Evolutionary conservation across 2,888 invertebrate genomes (phyloP).

Genomic region (Lasiommata megera): DNA sequence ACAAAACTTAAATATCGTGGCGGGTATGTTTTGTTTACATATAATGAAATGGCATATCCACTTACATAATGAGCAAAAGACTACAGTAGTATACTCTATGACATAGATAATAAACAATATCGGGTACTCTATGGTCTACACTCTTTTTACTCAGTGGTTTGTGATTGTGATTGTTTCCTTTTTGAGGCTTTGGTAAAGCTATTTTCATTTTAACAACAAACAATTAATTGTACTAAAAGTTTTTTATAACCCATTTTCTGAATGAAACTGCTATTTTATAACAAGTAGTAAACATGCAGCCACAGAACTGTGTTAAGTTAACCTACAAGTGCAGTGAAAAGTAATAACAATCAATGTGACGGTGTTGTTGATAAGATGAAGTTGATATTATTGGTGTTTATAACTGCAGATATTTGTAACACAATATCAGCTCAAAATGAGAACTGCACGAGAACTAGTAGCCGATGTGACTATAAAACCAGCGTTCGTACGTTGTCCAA

Average conservation of each 20-base stretch:
- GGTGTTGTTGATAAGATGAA: conserved; percentile 65
- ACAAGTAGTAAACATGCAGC: conserved; percentile 21
- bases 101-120: no score
- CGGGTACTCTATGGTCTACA: no score
- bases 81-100: no score
- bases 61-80: no score
- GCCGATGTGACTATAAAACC: conserved; percentile 61
- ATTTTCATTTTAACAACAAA: not conserved
- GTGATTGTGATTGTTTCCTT: no score
- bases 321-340: conserved; percentile 20
- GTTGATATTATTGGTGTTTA: conserved; percentile 60
- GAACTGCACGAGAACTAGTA: conserved; percentile 60
- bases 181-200: not conserved
- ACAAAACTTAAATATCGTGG: no score
- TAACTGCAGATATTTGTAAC: conserved; percentile 48
- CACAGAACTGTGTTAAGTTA: conserved; percentile 8
- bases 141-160: no score
- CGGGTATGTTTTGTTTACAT: no score
- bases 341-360: conserved; percentile 27
- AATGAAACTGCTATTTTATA: not conserved
- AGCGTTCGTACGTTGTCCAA: conserved; percentile 62
- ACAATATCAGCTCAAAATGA: conserved; percentile 57
- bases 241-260: not conserved
- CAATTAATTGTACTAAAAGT: not conserved
- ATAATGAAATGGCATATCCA: no score